Evolutionary conservation across 2,113 vertebrate species (phyloP), one percentile per base, ranked within the genome.

Genomic region (Progne subis): DNA sequence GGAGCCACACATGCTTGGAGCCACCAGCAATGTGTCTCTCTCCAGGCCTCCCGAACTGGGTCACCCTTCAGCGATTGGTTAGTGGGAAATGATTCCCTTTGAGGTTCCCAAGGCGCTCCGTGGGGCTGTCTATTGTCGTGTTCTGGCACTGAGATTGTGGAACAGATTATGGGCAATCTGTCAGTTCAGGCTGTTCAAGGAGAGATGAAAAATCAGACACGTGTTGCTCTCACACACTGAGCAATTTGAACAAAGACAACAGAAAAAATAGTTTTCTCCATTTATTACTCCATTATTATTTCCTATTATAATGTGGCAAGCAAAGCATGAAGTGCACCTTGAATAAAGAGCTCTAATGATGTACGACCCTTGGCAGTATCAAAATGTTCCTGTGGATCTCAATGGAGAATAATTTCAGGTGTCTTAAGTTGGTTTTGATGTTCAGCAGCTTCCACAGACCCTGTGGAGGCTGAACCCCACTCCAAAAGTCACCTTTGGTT

Each of bases 11-110:
- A 82, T 86, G 87, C 93, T 71, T 59, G 44, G 88, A 95, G 92
- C 88, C 92, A 95, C 93, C 80, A 93, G 96, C 81, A 88, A 95
- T 83, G 91, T 84, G 44, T 55, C 92, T 95, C 96, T 95, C 95
- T 71, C 94, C 97, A 96, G 84, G 91, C 90, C 86, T 67, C 84
- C 76, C 31, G 17, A 96, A 97, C 91, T 95, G 91, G 97, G 95
- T 96, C 94, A 95, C 87, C 91, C 84, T 79, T 69, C 83, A 53
- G 87, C 93, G 87, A 23, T 90, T 81, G 88, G 88, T 85, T 91
- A 87, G 23, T 5, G 16, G 83, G 77, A 85, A 94, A 96, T 96
- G 56, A 92, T 94, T 95, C 79, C 96, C 34, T 37, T 61, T 75
- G 88, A 88, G 68, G 69, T 57, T 75, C 89, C 74, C 83, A 39